These are phyloP conservation scores for Drosophila siamana DNA, from an alignment of 2,888 invertebrate species.

Conservation along the genomic window DNA sequence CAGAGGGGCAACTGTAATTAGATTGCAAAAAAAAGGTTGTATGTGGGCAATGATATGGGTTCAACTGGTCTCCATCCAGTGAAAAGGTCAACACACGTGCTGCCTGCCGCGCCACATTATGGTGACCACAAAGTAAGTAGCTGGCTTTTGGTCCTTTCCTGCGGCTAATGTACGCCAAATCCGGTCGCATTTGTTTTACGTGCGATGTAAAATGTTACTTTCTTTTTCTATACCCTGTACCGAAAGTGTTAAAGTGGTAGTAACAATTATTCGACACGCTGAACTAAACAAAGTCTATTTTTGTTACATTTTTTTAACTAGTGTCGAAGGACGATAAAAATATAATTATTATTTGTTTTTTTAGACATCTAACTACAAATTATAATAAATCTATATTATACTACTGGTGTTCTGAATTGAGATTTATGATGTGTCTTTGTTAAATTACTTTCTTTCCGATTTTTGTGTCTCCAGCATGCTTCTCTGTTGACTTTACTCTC, in stretches of 20 bases:
- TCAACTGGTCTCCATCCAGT: constrained; percentile 1
- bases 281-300: neutral
- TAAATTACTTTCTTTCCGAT: too few relatives aligned
- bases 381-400: too few relatives aligned
- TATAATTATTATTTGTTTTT: too few relatives aligned
- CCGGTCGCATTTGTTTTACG: constrained; percentile 72
- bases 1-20: constrained; percentile 61
- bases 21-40: constrained; percentile 63
- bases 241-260: neutral
- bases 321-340: too few relatives aligned
- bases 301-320: too few relatives aligned
- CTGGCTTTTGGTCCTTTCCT: constrained; percentile 47
- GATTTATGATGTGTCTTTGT: too few relatives aligned
- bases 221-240: constrained; percentile 8
- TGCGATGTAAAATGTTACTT: constrained; percentile 48
- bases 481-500: neutral
- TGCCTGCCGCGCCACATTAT: constrained; percentile 26
- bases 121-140: constrained; percentile 62
- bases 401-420: too few relatives aligned
- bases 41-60: constrained; percentile 56
- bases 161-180: constrained; percentile 71
- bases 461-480: neutral
- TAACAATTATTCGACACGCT: neutral
- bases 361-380: too few relatives aligned
- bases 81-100: constrained; percentile 42